phyloP scores from a whole-genome alignment of 2,797 vertebrate genomes.

The Sebastolobus alascanus region DNA sequence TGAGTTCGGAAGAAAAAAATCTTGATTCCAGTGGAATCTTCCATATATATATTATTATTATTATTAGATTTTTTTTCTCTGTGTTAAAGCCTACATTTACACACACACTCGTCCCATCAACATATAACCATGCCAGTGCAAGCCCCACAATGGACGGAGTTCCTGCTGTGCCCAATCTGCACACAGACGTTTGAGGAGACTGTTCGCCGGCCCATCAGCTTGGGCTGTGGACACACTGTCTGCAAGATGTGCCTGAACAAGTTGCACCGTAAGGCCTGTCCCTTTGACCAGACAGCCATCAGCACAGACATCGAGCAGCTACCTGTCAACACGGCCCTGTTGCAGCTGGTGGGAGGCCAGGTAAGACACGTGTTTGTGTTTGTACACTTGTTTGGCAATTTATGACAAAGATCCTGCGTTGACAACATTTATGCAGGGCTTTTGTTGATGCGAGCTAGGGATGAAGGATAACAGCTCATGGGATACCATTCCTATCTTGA shows the following conservation, averaged over 20 bases:
- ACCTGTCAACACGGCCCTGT: slow-evolving; percentile 97
- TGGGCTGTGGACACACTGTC: slow-evolving; percentile 99
- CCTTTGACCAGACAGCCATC: slow-evolving; percentile 99
- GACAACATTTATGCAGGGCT: not conserved
- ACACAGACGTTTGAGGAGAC: slow-evolving; percentile 99
- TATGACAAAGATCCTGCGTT: not conserved
- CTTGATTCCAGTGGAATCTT: slow-evolving; percentile 99
- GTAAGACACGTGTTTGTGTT: slow-evolving; percentile 77
- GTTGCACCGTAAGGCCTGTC: slow-evolving; percentile 99
- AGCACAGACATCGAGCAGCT: slow-evolving; percentile 99
- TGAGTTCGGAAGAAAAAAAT: slow-evolving; percentile 84
- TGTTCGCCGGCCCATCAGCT: slow-evolving; percentile 96
- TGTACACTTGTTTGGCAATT: not conserved
- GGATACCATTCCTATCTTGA: not conserved
- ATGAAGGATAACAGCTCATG: not conserved
- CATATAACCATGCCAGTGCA: slow-evolving; percentile 98
- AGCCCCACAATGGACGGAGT: slow-evolving; percentile 99
- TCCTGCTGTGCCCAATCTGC: slow-evolving; percentile 99
- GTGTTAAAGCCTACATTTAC: slow-evolving; percentile 77
- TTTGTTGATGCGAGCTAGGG: not conserved
- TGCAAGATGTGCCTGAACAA: slow-evolving; percentile 99
- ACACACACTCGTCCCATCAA: slow-evolving; percentile 72
- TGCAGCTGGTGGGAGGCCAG: slow-evolving; percentile 98
- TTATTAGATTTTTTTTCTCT: slow-evolving; percentile 80
- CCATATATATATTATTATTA: slow-evolving; percentile 78